These are phyloP conservation scores for Carapus acus DNA, from an alignment of 2,797 vertebrate species.

Conservation along the genomic window DNA sequence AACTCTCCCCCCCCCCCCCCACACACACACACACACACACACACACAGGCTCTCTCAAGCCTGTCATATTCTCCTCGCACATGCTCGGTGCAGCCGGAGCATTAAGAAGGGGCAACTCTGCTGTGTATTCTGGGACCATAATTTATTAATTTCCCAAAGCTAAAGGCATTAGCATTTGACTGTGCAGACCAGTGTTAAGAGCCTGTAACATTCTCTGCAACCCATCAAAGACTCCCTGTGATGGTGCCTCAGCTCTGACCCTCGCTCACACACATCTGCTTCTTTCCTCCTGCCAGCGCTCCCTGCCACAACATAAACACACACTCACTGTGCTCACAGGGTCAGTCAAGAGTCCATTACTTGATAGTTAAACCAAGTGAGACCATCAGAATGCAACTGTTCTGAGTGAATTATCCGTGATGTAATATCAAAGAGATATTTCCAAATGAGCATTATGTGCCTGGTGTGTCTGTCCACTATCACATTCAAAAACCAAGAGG, in stretches of 20 bases:
- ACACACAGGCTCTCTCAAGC: too few species aligned
- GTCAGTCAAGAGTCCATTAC: conserved; percentile 64
- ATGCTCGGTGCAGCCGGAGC: too few species aligned
- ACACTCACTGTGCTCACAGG: conserved; percentile 63
- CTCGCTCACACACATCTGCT: conserved; percentile 70
- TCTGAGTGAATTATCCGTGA: conserved; percentile 39
- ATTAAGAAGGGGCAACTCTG: conserved; percentile 48
- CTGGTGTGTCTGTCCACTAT: too few species aligned
- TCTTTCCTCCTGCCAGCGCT: conserved; percentile 59
- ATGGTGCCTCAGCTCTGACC: conserved; percentile 62
- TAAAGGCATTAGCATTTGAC: conserved; percentile 71
- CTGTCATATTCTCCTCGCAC: too few species aligned
- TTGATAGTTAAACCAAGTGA: conserved; percentile 48
- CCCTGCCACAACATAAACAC: conserved; percentile 59
- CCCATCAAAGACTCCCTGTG: conserved; percentile 67
- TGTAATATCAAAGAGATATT: conserved; percentile 8
- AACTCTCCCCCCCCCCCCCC: too few species aligned
- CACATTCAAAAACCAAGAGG: too few species aligned
- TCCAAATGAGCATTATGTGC: too few species aligned
- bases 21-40: too few species aligned
- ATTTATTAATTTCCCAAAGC: conserved; percentile 70
- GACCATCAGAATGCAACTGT: conserved; percentile 34
- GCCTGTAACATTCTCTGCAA: conserved; percentile 67
- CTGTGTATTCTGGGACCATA: conserved; percentile 64
- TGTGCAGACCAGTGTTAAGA: conserved; percentile 63